Base-by-base conservation (phyloP, 1,140 invertebrate species). In the Diploscapter pachys region DNA sequence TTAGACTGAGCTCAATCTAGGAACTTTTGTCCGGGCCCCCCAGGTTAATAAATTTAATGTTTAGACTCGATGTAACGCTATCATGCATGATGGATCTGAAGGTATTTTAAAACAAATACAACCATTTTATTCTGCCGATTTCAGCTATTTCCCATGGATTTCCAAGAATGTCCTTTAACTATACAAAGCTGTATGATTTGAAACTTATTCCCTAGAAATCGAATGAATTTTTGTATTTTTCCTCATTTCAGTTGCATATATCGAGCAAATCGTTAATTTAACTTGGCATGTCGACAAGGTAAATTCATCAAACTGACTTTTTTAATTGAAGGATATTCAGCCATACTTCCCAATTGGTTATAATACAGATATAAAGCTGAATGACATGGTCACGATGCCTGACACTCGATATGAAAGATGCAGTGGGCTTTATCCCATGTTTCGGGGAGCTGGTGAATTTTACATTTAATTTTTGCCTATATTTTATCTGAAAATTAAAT, bases 41-140 rank as follows among this genome's bases (percentile, higher is more conserved):
- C 31, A 31, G 31, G 31, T 31, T 31, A 31, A 31, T 31, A 31
- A 31, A 31, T 31, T 31, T 31, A 31, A 31, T 72, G n/a, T 76
- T 77, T 53, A 81, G 83, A 49, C 78, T 82, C n/a, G 84, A 85
- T 55, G 84, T 86, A 11, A 85, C 84, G 11, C 73, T 84, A n/a
- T 82, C 80, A 11, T 84, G 83, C 69, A 83, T 84, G 82, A 82
- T 84, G 80, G 80, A 84, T 69, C 65, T 85, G 59, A 74, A 80
- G 52, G 49, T 72, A 31, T 31, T 31, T 31, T 31, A 31, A 31
- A 31, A 31, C 1, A 31, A 31, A 31, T 31, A 31, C 31, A 31
- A 31, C 31, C 31, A 31, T 31, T 31, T 31, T 31, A 31, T 31
- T 31, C 31, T 31, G 31, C 1, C 31, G 31, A 31, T 31, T 31